phyloP scores from a whole-genome alignment of 2,113 vertebrate species.

The Cephalopholis sonnerati region DNA sequence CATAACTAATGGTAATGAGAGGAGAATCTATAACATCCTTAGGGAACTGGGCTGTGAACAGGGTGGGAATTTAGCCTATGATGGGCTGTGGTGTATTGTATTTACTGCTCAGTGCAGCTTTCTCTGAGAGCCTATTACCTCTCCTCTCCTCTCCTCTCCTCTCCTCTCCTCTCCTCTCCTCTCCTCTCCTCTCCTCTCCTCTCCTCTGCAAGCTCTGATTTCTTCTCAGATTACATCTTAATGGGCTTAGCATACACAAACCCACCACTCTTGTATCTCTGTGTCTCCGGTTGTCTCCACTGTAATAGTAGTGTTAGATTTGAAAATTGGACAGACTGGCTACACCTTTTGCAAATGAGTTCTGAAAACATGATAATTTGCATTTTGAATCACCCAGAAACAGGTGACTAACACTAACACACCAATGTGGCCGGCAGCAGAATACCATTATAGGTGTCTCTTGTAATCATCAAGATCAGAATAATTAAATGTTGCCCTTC shows the following conservation, averaged over 20 bases:
- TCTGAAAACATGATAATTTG: slow-evolving; percentile 22
- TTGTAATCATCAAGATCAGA: not conserved
- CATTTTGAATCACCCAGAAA: not conserved
- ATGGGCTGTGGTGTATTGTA: slow-evolving; percentile 17
- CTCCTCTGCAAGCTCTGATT: not conserved
- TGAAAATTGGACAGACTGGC: not conserved
- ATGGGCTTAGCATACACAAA: slow-evolving; percentile 8
- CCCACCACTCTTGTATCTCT: not conserved
- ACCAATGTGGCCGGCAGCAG: not conserved
- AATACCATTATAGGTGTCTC: not conserved
- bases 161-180: slow-evolving; percentile 1
- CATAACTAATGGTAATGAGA: slow-evolving; percentile 41
- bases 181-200: not conserved
- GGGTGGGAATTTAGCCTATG: not conserved
- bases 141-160: slow-evolving; percentile 9
- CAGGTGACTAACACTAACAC: not conserved
- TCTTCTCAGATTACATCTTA: slow-evolving; percentile 37
- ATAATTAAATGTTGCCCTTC: not conserved
- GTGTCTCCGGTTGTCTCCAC: not conserved
- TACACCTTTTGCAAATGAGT: slow-evolving; percentile 22
- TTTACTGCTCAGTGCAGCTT: slow-evolving; percentile 5
- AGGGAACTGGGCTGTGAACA: slow-evolving; percentile 2
- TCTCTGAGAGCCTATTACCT: slow-evolving; percentile 1
- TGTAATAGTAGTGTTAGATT: not conserved
- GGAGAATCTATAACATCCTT: slow-evolving; percentile 7